phyloP scores from a whole-genome alignment of 2,888 invertebrate genomes.

The Gisinianus flammeolus region DNA sequence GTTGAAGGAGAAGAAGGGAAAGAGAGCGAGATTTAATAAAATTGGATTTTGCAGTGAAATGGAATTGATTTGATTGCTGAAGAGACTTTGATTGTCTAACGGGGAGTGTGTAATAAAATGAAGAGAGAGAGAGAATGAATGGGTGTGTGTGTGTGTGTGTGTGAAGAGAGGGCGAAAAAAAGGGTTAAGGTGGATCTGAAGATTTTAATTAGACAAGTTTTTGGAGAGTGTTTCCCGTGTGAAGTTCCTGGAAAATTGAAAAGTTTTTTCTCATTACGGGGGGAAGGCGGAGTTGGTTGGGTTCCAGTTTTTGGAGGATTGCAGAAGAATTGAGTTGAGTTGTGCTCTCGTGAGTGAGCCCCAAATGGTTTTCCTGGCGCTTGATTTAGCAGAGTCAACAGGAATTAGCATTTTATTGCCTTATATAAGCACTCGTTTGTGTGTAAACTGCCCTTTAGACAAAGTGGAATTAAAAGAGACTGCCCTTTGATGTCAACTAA shows the following conservation, averaged over 20 bases:
- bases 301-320: slow-evolving; percentile 14
- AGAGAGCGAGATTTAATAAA: slow-evolving; percentile 15
- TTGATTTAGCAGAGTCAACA: slow-evolving; percentile 73
- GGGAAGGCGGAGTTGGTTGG: slow-evolving; percentile 9
- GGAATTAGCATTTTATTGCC: slow-evolving; percentile 75
- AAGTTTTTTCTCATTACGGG: slow-evolving; percentile 52
- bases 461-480: slow-evolving; percentile 68
- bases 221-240: slow-evolving; percentile 47
- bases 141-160: too few relatives aligned
- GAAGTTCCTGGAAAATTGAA: slow-evolving; percentile 55
- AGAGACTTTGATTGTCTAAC: slow-evolving; percentile 32
- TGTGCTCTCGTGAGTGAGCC: slow-evolving; percentile 43
- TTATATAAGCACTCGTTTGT: slow-evolving; percentile 59
- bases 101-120: background rate
- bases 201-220: slow-evolving; percentile 58
- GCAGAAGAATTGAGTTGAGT: slow-evolving; percentile 31
- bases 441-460: slow-evolving; percentile 64
- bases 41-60: slow-evolving; percentile 29
- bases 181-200: slow-evolving; percentile 40
- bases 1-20: background rate
- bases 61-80: slow-evolving; percentile 35
- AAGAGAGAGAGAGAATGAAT: background rate
- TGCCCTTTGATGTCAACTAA: slow-evolving; percentile 64
- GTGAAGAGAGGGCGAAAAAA: slow-evolving; percentile 16
- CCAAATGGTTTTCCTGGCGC: slow-evolving; percentile 59